phyloP scores from a whole-genome alignment of 1,140 invertebrate species.

The Diabrotica undecimpunctata region DNA sequence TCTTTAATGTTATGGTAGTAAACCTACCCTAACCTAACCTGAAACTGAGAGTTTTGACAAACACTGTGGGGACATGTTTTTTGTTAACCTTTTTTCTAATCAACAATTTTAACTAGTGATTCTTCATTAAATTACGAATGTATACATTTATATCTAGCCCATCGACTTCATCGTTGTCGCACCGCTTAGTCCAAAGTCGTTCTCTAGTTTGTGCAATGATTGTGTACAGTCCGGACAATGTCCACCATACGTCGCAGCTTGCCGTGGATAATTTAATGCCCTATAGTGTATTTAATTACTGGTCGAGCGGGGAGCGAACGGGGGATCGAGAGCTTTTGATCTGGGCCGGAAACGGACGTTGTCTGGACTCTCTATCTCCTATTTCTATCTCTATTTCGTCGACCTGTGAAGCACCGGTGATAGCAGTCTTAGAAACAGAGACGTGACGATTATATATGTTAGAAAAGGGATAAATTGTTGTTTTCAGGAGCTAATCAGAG shows the following conservation, averaged over 20 bases:
- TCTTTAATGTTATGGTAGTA: too few species aligned
- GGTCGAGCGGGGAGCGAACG: conserved; percentile 6
- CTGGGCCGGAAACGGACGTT: conserved; percentile 43
- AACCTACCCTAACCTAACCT: too few species aligned
- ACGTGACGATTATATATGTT: not conserved
- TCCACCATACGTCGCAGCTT: conserved; percentile 21
- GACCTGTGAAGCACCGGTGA: conserved; percentile 31
- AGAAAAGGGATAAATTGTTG: too few species aligned
- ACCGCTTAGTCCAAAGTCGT: conserved; percentile 45
- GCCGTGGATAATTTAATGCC: conserved; percentile 45
- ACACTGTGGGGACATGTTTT: too few species aligned
- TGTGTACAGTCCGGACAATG: conserved; percentile 45
- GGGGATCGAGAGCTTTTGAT: conserved; percentile 41
- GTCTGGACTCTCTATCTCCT: conserved; percentile 29
- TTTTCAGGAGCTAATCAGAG: too few species aligned
- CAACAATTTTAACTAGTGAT: conserved; percentile 30
- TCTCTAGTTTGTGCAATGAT: conserved; percentile 42
- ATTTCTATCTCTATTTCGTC: not conserved
- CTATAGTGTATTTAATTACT: conserved; percentile 47
- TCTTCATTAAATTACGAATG: conserved; percentile 47
- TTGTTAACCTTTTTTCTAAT: too few species aligned
- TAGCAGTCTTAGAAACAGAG: conserved; percentile 40
- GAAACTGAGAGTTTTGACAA: too few species aligned
- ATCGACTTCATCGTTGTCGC: too few species aligned
- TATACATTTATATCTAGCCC: too few species aligned